Conservation (phyloP, 1,140 invertebrate species). For the Holcopasites calliopsidis region DNA sequence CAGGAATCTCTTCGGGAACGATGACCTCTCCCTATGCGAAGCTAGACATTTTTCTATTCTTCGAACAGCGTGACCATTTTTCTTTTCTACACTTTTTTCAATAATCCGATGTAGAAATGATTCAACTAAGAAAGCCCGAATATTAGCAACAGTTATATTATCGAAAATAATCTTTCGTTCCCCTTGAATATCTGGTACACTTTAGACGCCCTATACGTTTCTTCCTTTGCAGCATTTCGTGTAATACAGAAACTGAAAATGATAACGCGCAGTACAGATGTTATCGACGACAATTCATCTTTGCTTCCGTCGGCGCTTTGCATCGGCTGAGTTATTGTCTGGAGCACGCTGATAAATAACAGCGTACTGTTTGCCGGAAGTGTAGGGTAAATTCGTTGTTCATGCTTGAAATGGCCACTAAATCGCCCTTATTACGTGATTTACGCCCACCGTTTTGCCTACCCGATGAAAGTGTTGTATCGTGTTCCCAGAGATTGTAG, state of each 20-base stretch:
- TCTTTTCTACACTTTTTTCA: not conserved
- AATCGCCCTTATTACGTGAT: not conserved
- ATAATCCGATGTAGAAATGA: no score
- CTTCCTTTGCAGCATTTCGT: no score
- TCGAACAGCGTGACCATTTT: not conserved
- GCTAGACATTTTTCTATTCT: conserved; percentile 15
- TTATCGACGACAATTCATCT: conserved; percentile 1
- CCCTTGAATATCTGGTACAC: no score
- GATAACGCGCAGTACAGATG: not conserved
- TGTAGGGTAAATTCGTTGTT: not conserved
- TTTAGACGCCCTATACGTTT: no score
- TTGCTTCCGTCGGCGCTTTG: not conserved
- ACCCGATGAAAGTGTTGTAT: not conserved
- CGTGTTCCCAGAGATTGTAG: not conserved
- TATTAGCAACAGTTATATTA: no score
- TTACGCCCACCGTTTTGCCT: not conserved
- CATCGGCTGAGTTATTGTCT: not conserved
- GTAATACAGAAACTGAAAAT: no score
- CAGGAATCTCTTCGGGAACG: not conserved
- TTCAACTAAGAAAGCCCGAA: no score
- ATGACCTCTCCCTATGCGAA: not conserved
- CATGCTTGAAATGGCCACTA: not conserved
- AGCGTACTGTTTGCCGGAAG: not conserved
- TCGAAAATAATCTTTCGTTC: no score
- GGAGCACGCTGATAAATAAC: not conserved